Conservation (phyloP, 2,113 vertebrate species). For the Orycteropus afer region DNA sequence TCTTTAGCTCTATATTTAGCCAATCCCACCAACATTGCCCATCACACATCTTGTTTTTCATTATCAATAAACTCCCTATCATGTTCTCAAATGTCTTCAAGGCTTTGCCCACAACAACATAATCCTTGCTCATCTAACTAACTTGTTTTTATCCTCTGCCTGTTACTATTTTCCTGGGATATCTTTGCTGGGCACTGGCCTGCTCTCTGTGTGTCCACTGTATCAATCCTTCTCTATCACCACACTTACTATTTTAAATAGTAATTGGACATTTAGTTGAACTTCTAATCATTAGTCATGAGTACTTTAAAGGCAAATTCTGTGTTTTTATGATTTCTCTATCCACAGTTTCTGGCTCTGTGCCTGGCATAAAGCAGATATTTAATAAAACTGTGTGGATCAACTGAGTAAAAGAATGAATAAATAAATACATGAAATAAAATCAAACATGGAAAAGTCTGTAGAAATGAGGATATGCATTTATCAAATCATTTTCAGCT, state of each 20-base stretch:
- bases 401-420: not conserved
- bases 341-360: not conserved
- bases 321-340: not conserved
- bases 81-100: not conserved
- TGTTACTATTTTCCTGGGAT: not conserved
- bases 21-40: too few species aligned
- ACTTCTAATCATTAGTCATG: not conserved
- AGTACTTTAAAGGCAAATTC: not conserved
- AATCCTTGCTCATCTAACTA: not conserved
- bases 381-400: not conserved
- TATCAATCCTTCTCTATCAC: not conserved
- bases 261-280: not conserved
- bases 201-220: not conserved
- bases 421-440: not conserved
- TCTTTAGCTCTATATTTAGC: not conserved
- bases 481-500: not conserved
- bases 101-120: not conserved
- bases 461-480: not conserved
- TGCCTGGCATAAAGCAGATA: not conserved
- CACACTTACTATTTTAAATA: not conserved
- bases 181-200: not conserved
- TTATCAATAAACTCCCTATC: not conserved
- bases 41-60: not conserved
- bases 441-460: not conserved
- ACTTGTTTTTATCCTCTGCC: not conserved